These are phyloP conservation scores for Drosophila mulleri DNA, from an alignment of 2,888 invertebrate genomes.

Conservation along the genomic window DNA sequence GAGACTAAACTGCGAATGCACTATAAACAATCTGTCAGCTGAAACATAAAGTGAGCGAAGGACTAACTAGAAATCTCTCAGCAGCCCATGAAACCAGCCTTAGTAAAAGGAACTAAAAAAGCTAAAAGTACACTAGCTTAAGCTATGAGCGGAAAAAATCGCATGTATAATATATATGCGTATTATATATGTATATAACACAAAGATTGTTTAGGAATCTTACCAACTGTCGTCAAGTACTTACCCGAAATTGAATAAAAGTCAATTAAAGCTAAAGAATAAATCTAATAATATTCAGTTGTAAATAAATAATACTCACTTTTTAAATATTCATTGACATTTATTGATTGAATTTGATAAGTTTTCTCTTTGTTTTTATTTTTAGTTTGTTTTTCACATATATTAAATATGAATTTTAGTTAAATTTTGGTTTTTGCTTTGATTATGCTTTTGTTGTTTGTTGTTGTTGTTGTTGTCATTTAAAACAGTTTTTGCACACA, in stretches of 20 bases:
- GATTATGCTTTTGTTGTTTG: constrained; percentile 55
- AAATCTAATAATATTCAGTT: background rate
- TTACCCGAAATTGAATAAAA: background rate
- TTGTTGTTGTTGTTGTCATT: constrained; percentile 19
- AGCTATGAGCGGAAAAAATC: background rate
- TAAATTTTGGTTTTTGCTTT: constrained; percentile 41
- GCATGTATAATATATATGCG: too few species aligned
- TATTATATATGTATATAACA: background rate
- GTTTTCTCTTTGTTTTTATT: constrained; percentile 39
- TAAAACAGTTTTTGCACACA: constrained; percentile 41
- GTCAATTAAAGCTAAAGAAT: background rate
- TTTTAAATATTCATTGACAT: constrained; percentile 80
- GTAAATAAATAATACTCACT: constrained; percentile 1
- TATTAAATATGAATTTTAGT: constrained; percentile 57
- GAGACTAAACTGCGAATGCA: too few species aligned
- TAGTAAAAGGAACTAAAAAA: background rate
- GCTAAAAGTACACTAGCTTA: background rate
- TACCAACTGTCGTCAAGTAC: background rate
- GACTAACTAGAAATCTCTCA: background rate
- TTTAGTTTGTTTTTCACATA: constrained; percentile 36
- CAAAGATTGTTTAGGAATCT: background rate
- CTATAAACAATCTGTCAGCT: too few species aligned
- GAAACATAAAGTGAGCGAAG: background rate
- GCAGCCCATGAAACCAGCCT: background rate
- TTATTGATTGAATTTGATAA: constrained; percentile 82